Conservation (phyloP, 1,140 invertebrate species). For the Drosophila littoralis region DNA sequence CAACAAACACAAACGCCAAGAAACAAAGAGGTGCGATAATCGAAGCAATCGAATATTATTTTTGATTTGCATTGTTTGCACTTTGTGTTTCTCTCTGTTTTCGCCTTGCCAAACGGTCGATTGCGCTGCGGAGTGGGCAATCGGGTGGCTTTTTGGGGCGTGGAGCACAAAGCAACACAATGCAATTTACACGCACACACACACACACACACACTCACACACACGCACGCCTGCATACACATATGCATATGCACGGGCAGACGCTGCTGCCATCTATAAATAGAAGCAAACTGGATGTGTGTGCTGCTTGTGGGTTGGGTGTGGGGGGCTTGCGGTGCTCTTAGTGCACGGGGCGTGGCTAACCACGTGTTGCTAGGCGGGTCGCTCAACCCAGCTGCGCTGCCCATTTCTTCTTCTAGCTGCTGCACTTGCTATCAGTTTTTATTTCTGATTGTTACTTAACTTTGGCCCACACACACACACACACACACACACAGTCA, state of each 20-base stretch:
- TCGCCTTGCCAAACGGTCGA: neutral
- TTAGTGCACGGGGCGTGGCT: constrained; percentile 28
- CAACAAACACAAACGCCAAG: constrained; percentile 11
- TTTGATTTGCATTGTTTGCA: constrained; percentile 42
- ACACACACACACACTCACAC: constrained; percentile 2
- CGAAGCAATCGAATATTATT: constrained; percentile 28
- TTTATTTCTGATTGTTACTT: constrained; percentile 16
- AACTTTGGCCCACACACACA: constrained; percentile 7
- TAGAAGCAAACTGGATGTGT: constrained; percentile 26
- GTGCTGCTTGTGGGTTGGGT: neutral
- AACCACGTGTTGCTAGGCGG: constrained; percentile 56
- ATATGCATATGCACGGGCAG: neutral
- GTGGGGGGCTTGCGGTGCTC: neutral
- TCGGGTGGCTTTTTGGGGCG: constrained; percentile 17
- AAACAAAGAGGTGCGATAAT: constrained; percentile 18
- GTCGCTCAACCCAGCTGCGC: constrained; percentile 40
- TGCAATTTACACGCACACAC: constrained; percentile 4
- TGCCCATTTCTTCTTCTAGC: constrained; percentile 2
- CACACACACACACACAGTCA: neutral
- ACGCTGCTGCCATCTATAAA: constrained; percentile 46
- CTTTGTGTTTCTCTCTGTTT: constrained; percentile 14
- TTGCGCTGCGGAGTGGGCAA: constrained; percentile 1
- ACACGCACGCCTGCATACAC: neutral
- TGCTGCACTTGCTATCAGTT: constrained; percentile 13
- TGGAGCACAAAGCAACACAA: constrained; percentile 28